These are phyloP conservation scores for Sphinx pinastri DNA, from an alignment of 2,888 invertebrate species.

Conservation along the genomic window DNA sequence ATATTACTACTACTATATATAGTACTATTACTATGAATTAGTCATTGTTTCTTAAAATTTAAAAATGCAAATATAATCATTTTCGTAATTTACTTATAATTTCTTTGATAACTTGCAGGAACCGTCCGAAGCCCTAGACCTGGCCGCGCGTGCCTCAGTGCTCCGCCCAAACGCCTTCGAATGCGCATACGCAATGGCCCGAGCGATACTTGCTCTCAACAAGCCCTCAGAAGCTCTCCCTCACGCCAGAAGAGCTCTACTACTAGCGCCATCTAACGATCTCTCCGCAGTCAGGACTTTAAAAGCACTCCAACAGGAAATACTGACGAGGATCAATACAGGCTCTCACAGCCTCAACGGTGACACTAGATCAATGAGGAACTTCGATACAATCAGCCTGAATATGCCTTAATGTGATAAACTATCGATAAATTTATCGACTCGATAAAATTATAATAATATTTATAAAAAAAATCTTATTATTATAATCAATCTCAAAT, in stretches of 20 bases:
- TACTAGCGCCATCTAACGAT: conserved; percentile 88
- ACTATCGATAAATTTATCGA: neutral
- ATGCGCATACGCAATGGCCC: conserved; percentile 95
- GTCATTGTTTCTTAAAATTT: too few species aligned
- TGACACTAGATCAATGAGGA: conserved; percentile 71
- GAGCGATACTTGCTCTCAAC: conserved; percentile 92
- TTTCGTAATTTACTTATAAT: neutral
- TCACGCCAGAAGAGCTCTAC: conserved; percentile 92
- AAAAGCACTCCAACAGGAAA: conserved; percentile 89
- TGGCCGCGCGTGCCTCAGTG: conserved; percentile 93
- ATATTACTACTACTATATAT: too few species aligned
- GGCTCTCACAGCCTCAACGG: conserved; percentile 70
- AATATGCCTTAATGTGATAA: conserved; percentile 68
- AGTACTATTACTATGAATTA: too few species aligned
- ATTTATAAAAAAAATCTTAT: neutral
- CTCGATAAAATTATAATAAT: neutral
- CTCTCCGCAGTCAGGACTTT: conserved; percentile 89
- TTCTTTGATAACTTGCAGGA: conserved; percentile 82
- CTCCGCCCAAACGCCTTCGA: conserved; percentile 95
- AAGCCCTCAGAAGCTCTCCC: conserved; percentile 89
- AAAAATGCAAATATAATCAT: too few species aligned
- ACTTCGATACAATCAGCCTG: conserved; percentile 78
- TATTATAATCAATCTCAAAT: conserved; percentile 8
- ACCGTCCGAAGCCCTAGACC: conserved; percentile 92
- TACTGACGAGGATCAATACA: conserved; percentile 80